Conservation (phyloP, 2,797 vertebrate species). For the Podarcis siculus region DNA sequence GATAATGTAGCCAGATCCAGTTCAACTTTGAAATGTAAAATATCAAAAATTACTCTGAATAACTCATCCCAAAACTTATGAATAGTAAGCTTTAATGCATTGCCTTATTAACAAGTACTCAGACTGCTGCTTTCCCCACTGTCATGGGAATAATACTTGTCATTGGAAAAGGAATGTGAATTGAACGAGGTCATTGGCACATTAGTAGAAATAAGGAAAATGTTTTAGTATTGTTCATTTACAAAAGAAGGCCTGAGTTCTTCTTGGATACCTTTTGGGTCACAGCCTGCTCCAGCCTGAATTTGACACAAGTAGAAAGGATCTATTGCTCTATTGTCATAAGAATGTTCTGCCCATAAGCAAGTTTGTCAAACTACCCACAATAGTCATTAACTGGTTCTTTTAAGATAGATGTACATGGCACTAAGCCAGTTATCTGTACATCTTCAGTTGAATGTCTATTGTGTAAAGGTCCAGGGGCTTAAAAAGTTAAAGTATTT, state of each 20-base stretch:
- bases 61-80: too few species aligned
- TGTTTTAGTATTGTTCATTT: neutral
- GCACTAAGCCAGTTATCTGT: neutral
- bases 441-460: neutral
- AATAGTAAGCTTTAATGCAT: neutral
- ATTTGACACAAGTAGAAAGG: too few species aligned
- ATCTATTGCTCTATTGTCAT: too few species aligned
- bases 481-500: neutral
- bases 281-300: too few species aligned
- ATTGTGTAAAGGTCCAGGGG: neutral
- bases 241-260: neutral
- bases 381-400: neutral
- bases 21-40: too few species aligned
- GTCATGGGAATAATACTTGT: neutral
- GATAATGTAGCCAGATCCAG: too few species aligned
- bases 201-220: neutral
- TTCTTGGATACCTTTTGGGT: too few species aligned
- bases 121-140: neutral
- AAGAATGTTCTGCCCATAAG: too few species aligned
- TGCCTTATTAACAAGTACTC: neutral
- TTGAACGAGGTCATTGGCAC: neutral
- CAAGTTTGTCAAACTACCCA: too few species aligned
- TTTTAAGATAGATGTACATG: neutral
- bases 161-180: neutral
- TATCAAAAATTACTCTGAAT: too few species aligned